Evolutionary conservation across 2,888 invertebrate species (phyloP).

Genomic region (Callosobruchus maculatus): DNA sequence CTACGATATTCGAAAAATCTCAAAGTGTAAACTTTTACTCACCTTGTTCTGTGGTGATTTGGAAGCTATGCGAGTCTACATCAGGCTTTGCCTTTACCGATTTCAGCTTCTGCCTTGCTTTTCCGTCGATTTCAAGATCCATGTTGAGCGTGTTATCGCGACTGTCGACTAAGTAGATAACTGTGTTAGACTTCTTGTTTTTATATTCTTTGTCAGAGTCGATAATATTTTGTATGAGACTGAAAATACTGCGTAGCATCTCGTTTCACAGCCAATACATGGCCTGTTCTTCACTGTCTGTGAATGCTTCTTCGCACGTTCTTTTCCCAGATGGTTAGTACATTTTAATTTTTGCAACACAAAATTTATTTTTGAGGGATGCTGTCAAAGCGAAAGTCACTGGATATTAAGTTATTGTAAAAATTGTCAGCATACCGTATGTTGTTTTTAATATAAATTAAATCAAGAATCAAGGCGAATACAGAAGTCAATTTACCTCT

Average conservation of each 20-base stretch:
- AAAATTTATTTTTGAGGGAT: constrained; percentile 4
- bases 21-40: neutral
- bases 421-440: neutral
- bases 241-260: constrained; percentile 34
- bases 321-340: constrained; percentile 13
- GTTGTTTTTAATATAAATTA: neutral
- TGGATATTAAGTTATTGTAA: neutral
- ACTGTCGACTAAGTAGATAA: constrained; percentile 25
- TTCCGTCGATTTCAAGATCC: constrained; percentile 27
- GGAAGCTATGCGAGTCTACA: constrained; percentile 12
- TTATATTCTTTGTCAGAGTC: constrained; percentile 30
- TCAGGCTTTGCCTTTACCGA: constrained; percentile 7
- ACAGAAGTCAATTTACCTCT: too few relatives aligned
- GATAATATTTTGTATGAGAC: constrained; percentile 31
- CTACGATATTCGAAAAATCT: too few relatives aligned
- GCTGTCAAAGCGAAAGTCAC: constrained; percentile 4
- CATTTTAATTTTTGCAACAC: constrained; percentile 11
- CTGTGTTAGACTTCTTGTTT: constrained; percentile 27
- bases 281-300: constrained; percentile 5
- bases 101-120: constrained; percentile 14
- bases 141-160: constrained; percentile 24
- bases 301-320: neutral
- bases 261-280: constrained; percentile 17
- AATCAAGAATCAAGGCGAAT: too few relatives aligned
- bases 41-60: constrained; percentile 24